A percentile compares a stretch with the other conserved stretches of the same genome.
Conservation (phyloP, 1,140 invertebrate species). For the Drosophila teissieri region DNA sequence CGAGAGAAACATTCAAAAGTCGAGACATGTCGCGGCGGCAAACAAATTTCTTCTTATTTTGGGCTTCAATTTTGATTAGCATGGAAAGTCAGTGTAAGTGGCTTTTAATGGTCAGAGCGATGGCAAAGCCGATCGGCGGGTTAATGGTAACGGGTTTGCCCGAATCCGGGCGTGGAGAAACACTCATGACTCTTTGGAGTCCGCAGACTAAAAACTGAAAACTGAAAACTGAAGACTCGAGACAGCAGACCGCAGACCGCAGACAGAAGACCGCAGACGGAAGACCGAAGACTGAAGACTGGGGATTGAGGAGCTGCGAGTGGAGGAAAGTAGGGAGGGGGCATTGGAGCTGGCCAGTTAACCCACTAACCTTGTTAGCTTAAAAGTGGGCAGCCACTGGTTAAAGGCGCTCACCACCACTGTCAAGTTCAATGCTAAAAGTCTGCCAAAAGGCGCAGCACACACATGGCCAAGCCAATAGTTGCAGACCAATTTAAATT, state of each 20-base stretch:
- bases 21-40: constrained; percentile 36
- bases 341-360: constrained; percentile 54
- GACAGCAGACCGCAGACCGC: neutral
- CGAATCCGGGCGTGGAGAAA: constrained; percentile 25
- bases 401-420: constrained; percentile 19
- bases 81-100: constrained; percentile 71
- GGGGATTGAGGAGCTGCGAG: too few relatives aligned
- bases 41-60: constrained; percentile 54
- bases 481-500: neutral
- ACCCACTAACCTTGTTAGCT: constrained; percentile 79
- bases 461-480: neutral
- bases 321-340: neutral
- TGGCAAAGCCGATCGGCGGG: constrained; percentile 61
- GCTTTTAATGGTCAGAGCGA: constrained; percentile 68
- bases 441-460: constrained; percentile 2
- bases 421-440: constrained; percentile 74
- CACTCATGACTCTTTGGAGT: neutral
- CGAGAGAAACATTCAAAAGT: constrained; percentile 3
- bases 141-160: constrained; percentile 45
- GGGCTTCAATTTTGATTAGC: constrained; percentile 31
- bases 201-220: neutral
- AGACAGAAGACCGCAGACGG: neutral
- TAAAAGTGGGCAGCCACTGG: constrained; percentile 50
- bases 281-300: neutral
- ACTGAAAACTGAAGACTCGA: neutral